Conservation (phyloP, 2,113 vertebrate species). For the Chionomys nivalis region DNA sequence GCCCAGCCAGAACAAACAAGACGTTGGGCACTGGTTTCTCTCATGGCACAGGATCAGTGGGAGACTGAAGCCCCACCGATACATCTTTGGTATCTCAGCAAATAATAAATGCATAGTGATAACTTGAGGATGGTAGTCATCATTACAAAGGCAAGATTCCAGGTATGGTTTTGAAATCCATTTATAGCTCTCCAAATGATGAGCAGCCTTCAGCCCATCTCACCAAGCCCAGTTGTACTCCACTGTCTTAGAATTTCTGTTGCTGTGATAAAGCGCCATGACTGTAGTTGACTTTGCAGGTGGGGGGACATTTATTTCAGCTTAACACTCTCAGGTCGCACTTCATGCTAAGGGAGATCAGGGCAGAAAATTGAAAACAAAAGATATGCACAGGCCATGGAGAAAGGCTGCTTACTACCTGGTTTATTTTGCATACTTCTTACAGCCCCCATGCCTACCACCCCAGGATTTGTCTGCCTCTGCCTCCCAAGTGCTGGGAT, state of each 20-base stretch:
- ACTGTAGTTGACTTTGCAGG: background rate
- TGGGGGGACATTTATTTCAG: background rate
- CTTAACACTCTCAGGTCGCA: background rate
- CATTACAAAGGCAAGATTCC: background rate
- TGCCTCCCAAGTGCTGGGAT: too few relatives aligned
- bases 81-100: slow-evolving; percentile 32
- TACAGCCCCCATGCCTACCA: background rate
- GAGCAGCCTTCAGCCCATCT: background rate
- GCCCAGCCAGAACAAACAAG: background rate
- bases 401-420: background rate
- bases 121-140: background rate
- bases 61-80: background rate
- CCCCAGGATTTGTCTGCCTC: background rate
- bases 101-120: slow-evolving; percentile 17
- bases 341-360: background rate
- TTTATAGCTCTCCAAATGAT: slow-evolving; percentile 7
- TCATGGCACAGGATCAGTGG: background rate
- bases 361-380: too few relatives aligned
- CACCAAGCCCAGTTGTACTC: background rate
- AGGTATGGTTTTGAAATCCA: background rate
- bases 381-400: background rate
- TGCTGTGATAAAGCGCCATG: background rate
- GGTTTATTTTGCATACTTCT: background rate
- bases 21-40: background rate
- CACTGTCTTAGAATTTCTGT: background rate